Base-by-base conservation (phyloP, 2,888 invertebrate genomes). In the Pyrocoelia pectoralis region DNA sequence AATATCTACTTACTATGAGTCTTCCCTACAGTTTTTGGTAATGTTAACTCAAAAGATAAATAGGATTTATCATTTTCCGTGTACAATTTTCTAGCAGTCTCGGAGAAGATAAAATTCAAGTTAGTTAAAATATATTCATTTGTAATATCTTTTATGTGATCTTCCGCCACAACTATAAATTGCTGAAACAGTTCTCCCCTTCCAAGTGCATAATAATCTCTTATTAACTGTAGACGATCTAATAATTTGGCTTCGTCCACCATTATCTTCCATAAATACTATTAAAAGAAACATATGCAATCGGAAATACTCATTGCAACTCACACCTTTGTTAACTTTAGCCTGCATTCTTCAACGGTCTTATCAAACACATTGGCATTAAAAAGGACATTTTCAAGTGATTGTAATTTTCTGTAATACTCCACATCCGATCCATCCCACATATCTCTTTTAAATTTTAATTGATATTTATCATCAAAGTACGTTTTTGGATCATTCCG, bases 181-280 rank as follows among this genome's bases (percentile, higher is more conserved):
- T 95, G 93, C 52, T 94, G 85, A 78, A 94, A 97, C 15, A 97
- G 82, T 81, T 97, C 97, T 0, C 97, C 97, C 10, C 96, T 86
- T 0, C 97, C 96, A 67, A 97, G 83, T 13, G 96, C 83, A 77
- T 89, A 96, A 80, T 94, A 94, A 74, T 97, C 95, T 76, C 97
- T 94, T 74, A 97, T 89, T 10, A 93, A 83, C 60, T 86, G 87
- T 52, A 97, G 80, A 74, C 96, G 94, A 59, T 90, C 87, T 19
- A 91, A 82, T 5, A 97, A 82, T 75, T 94, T 90, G 0, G 94
- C 92, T 75, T 95, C 93, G 74, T 93, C 90, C 0, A 95, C 90
- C 18, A 94, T 92, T 54, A 96, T 87, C 50, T 89, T 87, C 87
- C 95, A 95, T 41, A 97, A 82, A 72, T 93, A 91, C 89, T 46